phyloP scores from a whole-genome alignment of 2,888 invertebrate genomes.

The Amaurobius ferox region DNA sequence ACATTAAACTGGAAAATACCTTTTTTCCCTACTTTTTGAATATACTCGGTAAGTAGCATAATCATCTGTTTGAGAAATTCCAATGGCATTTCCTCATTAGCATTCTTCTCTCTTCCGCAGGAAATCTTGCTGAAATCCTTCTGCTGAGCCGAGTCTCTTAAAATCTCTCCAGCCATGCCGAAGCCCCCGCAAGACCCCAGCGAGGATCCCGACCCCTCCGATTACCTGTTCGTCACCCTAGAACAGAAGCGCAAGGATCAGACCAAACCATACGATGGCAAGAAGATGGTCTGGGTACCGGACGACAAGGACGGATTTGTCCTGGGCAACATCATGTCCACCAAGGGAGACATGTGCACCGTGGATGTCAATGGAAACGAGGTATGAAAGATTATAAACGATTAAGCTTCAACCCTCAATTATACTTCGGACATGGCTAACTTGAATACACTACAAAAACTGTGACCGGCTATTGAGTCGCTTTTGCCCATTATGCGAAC shows the following conservation, averaged over 20 bases:
- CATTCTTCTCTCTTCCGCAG: background rate
- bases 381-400: slow-evolving; percentile 58
- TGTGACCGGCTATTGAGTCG: too few species aligned
- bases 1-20: too few species aligned
- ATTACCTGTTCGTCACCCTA: slow-evolving; percentile 94
- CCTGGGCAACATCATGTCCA: slow-evolving; percentile 98
- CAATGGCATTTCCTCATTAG: too few species aligned
- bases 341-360: slow-evolving; percentile 98
- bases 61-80: too few species aligned
- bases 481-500: too few species aligned
- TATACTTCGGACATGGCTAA: too few species aligned
- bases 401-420: too few species aligned
- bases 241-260: slow-evolving; percentile 98
- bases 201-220: slow-evolving; percentile 93
- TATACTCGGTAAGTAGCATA: too few species aligned
- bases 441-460: too few species aligned
- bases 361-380: slow-evolving; percentile 87
- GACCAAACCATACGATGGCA: slow-evolving; percentile 99
- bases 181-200: slow-evolving; percentile 37
- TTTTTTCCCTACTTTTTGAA: too few species aligned
- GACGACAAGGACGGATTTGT: slow-evolving; percentile 98
- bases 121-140: slow-evolving; percentile 45
- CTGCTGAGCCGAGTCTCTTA: slow-evolving; percentile 39
- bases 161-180: slow-evolving; percentile 39
- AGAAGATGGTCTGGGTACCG: slow-evolving; percentile 99